Evolutionary conservation across 2,797 vertebrate species (phyloP).

Genomic region (Leptodactylus fallax): DNA sequence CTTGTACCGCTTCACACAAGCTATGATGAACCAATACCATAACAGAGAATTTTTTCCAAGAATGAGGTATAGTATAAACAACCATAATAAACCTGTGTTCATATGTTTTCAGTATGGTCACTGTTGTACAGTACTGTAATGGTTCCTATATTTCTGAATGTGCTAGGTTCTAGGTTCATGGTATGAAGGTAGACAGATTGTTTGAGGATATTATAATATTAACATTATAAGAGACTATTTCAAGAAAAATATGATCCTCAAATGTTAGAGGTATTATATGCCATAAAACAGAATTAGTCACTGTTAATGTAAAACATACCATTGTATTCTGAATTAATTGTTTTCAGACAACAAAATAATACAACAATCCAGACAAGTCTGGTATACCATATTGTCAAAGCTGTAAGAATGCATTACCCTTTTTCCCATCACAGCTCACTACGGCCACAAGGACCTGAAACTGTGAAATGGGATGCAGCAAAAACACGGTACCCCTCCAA

Average conservation of each 20-base stretch:
- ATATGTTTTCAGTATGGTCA: background rate
- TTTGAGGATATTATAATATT: background rate
- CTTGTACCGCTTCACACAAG: too few relatives aligned
- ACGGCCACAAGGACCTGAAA: conserved; percentile 69
- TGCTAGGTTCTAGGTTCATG: background rate
- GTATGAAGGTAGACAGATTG: background rate
- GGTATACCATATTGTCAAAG: background rate
- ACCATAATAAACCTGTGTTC: background rate
- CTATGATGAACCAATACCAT: too few relatives aligned
- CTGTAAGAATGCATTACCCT: conserved; percentile 64
- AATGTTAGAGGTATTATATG: background rate
- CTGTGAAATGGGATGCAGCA: conserved; percentile 88
- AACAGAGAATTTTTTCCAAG: too few relatives aligned
- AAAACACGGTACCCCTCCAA: conserved; percentile 95
- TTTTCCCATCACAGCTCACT: conserved; percentile 81
- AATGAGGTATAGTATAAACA: too few relatives aligned
- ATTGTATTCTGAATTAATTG: background rate
- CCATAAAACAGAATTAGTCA: background rate
- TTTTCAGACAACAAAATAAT: background rate
- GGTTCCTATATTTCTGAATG: background rate
- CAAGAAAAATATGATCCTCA: background rate
- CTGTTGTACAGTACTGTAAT: background rate
- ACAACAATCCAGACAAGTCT: background rate
- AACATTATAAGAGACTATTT: background rate
- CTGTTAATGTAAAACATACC: background rate